Conservation (phyloP, 2,113 vertebrate genomes). For the Clarias magur region DNA sequence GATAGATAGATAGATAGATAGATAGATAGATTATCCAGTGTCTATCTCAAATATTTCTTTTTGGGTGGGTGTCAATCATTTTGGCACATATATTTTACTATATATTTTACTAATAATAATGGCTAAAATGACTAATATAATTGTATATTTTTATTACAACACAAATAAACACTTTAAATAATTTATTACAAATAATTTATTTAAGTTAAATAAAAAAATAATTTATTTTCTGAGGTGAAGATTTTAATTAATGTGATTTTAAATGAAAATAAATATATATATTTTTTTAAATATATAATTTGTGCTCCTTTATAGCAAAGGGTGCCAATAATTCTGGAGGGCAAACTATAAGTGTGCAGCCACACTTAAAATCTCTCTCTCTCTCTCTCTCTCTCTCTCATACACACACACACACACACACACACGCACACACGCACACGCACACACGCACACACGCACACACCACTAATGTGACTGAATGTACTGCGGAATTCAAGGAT, state of each 20-base stretch:
- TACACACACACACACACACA: not conserved
- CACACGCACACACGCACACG: not conserved
- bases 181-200: no score
- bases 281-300: not conserved
- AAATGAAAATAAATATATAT: not conserved
- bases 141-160: not conserved
- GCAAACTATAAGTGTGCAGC: not conserved
- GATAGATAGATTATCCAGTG: no score
- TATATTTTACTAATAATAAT: not conserved
- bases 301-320: not conserved
- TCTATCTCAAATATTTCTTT: not conserved
- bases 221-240: not conserved
- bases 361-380: no score
- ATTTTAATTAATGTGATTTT: not conserved
- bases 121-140: not conserved
- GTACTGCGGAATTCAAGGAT: not conserved
- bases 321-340: conserved; percentile 2
- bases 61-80: not conserved
- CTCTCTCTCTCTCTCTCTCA: no score
- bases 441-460: not conserved
- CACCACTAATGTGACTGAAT: not conserved
- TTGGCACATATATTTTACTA: not conserved
- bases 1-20: no score
- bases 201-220: not conserved
- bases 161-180: not conserved